A percentile compares a stretch with the other conserved stretches of the same genome.
phyloP scores from a whole-genome alignment of 2,113 vertebrate species.

The Henicopernis longicauda region DNA sequence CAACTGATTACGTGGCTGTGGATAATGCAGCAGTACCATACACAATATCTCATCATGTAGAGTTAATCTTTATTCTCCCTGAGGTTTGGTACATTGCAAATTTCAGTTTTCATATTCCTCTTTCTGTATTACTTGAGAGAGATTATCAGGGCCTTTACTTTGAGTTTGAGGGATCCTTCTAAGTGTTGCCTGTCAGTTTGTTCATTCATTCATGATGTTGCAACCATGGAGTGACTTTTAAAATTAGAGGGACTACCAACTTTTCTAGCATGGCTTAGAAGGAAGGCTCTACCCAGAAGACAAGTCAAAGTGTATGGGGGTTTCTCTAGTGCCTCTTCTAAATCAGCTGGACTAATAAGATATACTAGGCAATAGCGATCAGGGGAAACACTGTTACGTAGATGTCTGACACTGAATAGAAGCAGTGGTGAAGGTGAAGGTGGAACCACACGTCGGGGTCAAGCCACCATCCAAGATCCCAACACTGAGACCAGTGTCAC shows the following conservation, averaged over 20 bases:
- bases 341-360: not conserved
- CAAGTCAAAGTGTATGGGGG: no score
- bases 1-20: slow-evolving; percentile 41
- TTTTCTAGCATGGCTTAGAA: not conserved
- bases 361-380: not conserved
- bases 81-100: not conserved
- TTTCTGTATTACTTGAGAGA: not conserved
- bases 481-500: not conserved
- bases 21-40: slow-evolving; percentile 5
- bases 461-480: not conserved
- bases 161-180: not conserved
- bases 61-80: slow-evolving; percentile 40
- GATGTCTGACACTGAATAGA: not conserved
- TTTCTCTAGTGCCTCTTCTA: not conserved
- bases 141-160: not conserved
- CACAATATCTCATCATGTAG: not conserved
- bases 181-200: not conserved
- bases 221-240: not conserved
- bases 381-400: not conserved
- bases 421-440: not conserved
- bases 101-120: not conserved
- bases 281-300: not conserved
- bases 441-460: not conserved
- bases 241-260: not conserved
- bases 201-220: not conserved